Conservation (phyloP, 35 echinoderm and acorn worm species). For the Anneissia japonica region DNA sequence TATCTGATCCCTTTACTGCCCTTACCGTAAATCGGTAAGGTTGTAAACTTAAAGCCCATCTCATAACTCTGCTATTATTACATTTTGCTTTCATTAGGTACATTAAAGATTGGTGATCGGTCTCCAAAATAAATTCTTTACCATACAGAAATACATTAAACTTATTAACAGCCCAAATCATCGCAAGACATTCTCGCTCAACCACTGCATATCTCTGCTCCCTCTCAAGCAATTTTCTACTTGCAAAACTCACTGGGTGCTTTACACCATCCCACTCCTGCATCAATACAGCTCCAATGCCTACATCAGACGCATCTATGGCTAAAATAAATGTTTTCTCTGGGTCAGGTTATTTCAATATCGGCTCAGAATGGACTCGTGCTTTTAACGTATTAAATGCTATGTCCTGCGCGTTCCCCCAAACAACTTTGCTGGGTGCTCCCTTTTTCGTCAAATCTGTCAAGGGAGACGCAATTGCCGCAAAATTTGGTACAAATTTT, state of each 20-base stretch:
- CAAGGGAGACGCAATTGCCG: background rate
- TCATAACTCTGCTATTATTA: conserved; percentile 6
- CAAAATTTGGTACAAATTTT: conserved; percentile 36
- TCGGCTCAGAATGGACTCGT: background rate
- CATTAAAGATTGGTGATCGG: conserved; percentile 17
- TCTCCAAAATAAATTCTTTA: conserved; percentile 24
- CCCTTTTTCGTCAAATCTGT: conserved; percentile 35
- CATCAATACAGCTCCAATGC: background rate
- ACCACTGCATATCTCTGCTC: conserved; percentile 14
- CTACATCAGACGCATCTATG: conserved; percentile 27
- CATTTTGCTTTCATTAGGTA: conserved; percentile 12
- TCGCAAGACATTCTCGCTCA: conserved; percentile 15
- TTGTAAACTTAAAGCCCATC: conserved; percentile 29
- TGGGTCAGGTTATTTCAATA: conserved; percentile 3
- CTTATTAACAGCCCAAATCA: conserved; percentile 30
- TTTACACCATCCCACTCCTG: too few relatives aligned
- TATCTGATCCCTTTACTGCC: conserved; percentile 22
- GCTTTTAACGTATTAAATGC: conserved; percentile 8
- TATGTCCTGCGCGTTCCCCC: conserved; percentile 5
- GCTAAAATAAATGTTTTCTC: conserved; percentile 18
- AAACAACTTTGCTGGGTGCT: conserved; percentile 11
- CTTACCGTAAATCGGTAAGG: conserved; percentile 13
- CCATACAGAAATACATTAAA: conserved; percentile 33
- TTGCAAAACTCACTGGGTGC: too few relatives aligned
- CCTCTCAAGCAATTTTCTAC: too few relatives aligned